Evolutionary conservation across 2,113 vertebrate species (phyloP), one percentile per base, ranked within the genome.

Genomic region (Dendropsophus ebraccatus): DNA sequence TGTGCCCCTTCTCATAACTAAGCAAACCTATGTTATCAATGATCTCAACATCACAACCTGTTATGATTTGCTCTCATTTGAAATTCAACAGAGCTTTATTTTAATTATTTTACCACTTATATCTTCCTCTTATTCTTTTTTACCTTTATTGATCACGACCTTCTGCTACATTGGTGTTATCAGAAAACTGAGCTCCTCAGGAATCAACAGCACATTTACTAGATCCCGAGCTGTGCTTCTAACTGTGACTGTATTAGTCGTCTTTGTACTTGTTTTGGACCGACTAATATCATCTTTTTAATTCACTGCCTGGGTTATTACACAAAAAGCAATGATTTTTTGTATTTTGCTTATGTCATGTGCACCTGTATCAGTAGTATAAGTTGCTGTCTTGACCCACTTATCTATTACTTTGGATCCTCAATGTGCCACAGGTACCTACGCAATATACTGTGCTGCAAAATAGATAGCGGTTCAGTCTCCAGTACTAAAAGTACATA

Each of bases 241-340:
- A 92, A 95, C 95, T 0, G 91, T 92, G 1, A 86, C 94, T 0
- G 96, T 99, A 82, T 94, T 99, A 90, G 92, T 93, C 12, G 90
- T 97, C 88, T 99, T 99, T 30, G 67, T 97, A 72, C 58, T 95
- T 99, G 98, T 90, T 99, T 99, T 87, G 95, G 95, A 1, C 97
- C 98, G 67, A 95, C 97, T 23, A 99, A 99, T 87, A 2, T 97
- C 88, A 95, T 99, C 58, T 92, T 99, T 28, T 92, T 98, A 87
- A 87, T 92, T 49, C 98, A 99, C 90, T 99, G 97, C 0, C 52
- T 95, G 5, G 52, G 90, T 87, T 91, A 96, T 76, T 90, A 89
- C 37, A 91, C 88, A 0, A 45, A 85, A 8, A 88, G 90, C n/a
- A 89, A 86, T 12, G 96, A 97, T 45, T 82, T 89, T 7, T 91